phyloP scores from a whole-genome alignment of 2,797 vertebrate species.

The Columba guinea region DNA sequence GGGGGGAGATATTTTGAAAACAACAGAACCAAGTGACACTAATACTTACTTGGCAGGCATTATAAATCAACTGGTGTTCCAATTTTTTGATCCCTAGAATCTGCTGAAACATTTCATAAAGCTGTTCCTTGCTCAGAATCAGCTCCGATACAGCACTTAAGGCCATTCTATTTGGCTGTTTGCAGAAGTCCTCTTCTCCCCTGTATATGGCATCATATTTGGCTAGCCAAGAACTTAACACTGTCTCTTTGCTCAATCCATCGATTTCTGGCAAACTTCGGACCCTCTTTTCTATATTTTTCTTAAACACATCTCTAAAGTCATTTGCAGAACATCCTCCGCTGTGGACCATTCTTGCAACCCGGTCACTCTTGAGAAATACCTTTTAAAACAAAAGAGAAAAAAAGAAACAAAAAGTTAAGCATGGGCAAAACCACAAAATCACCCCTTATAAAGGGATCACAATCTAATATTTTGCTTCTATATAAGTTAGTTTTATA shows the following conservation, averaged over 20 bases:
- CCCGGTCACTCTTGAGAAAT: constrained; percentile 88
- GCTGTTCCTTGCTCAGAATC: constrained; percentile 90
- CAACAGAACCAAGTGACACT: background rate
- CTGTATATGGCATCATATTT: constrained; percentile 88
- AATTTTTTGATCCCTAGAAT: constrained; percentile 89
- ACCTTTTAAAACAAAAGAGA: constrained; percentile 72
- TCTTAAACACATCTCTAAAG: constrained; percentile 90
- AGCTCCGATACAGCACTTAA: constrained; percentile 88
- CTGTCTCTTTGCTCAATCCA: constrained; percentile 90
- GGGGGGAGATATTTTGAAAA: background rate
- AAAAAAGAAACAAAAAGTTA: background rate
- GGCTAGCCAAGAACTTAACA: constrained; percentile 89
- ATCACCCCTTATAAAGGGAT: background rate
- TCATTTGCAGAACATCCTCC: constrained; percentile 89
- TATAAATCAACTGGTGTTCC: constrained; percentile 90
- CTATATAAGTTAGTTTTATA: background rate
- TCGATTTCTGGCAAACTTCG: constrained; percentile 89
- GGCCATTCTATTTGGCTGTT: constrained; percentile 81
- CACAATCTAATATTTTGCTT: background rate
- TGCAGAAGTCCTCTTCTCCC: constrained; percentile 86
- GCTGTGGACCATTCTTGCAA: constrained; percentile 88
- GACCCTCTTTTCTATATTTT: constrained; percentile 89
- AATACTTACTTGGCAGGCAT: constrained; percentile 87
- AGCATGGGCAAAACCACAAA: background rate
- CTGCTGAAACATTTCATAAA: constrained; percentile 93